phyloP scores from a whole-genome alignment of 2,113 vertebrate genomes.

The Microcebus lehilahytsara region DNA sequence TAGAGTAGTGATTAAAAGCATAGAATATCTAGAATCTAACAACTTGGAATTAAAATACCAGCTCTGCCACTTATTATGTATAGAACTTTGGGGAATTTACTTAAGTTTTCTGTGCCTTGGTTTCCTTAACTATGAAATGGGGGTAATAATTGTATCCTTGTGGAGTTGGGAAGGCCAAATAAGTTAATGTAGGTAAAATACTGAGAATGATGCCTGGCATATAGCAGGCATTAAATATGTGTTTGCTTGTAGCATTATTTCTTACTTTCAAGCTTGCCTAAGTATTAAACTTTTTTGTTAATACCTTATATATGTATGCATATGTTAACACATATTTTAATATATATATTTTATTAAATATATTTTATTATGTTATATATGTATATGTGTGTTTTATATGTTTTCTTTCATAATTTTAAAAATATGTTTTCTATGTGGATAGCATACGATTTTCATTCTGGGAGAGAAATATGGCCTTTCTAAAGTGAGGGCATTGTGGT shows the following conservation, averaged over 20 bases:
- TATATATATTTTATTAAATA: constrained; percentile 4
- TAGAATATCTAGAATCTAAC: not conserved
- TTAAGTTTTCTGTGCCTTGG: not conserved
- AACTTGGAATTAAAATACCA: constrained; percentile 22
- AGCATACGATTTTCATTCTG: constrained; percentile 33
- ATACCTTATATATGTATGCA: not conserved
- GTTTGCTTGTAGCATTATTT: not conserved
- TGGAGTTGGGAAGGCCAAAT: not conserved
- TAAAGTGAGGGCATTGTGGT: not conserved
- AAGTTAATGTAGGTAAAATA: not conserved
- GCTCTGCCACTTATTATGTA: not conserved
- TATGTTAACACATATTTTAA: not conserved
- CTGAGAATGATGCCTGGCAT: not conserved
- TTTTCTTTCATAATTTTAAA: constrained; percentile 29
- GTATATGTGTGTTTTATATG: not conserved
- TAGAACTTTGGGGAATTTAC: not conserved
- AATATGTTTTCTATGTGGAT: not conserved
- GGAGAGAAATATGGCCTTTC: constrained; percentile 9
- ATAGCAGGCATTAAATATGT: not conserved
- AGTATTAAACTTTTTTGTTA: not conserved
- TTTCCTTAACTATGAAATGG: not conserved
- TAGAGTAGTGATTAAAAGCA: not conserved
- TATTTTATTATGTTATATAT: not conserved
- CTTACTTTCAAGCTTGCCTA: constrained; percentile 9
- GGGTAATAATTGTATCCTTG: not conserved